A percentile compares a stretch with the other conserved stretches of the same genome.
Evolutionary conservation across 1,140 invertebrate genomes (phyloP).

Genomic region (Pinna nobilis): DNA sequence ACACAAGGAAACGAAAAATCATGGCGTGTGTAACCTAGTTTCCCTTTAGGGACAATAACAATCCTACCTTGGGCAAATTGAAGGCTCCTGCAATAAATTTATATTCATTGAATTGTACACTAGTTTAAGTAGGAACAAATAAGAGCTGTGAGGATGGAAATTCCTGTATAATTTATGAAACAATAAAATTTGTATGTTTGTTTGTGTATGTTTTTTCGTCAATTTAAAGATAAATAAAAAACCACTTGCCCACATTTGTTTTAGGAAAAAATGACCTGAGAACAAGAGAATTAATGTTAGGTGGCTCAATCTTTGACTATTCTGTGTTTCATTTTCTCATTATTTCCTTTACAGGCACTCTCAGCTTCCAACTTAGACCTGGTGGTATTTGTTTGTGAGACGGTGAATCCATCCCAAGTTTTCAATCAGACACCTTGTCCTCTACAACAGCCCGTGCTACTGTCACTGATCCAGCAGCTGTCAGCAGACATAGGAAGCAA

Average conservation of each 20-base stretch:
- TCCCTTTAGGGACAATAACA: no score
- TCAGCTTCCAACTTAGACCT: conserved; percentile 88
- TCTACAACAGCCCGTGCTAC: conserved; percentile 88
- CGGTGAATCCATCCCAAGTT: conserved; percentile 84
- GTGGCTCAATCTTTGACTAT: background rate
- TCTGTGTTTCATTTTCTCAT: background rate
- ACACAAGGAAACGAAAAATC: no score
- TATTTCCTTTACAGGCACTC: conserved; percentile 81
- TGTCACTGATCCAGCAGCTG: conserved; percentile 94
- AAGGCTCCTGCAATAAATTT: no score
- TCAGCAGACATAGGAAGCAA: conserved; percentile 89
- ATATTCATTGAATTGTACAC: no score
- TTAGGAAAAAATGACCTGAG: no score
- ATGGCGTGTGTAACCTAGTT: no score
- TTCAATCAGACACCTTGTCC: conserved; percentile 82
- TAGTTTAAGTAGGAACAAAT: no score
- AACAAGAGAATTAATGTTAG: no score
- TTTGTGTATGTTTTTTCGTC: background rate
- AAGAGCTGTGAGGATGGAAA: no score
- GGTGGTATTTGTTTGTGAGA: conserved; percentile 89
- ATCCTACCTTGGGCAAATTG: no score
- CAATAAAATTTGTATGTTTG: background rate
- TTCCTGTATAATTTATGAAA: no score
- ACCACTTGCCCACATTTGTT: background rate
- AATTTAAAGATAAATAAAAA: background rate